A percentile compares a stretch with the other conserved stretches of the same genome.
These are phyloP conservation scores for Anastrepha obliqua DNA, from an alignment of 1,140 invertebrate genomes.

Conservation along the genomic window DNA sequence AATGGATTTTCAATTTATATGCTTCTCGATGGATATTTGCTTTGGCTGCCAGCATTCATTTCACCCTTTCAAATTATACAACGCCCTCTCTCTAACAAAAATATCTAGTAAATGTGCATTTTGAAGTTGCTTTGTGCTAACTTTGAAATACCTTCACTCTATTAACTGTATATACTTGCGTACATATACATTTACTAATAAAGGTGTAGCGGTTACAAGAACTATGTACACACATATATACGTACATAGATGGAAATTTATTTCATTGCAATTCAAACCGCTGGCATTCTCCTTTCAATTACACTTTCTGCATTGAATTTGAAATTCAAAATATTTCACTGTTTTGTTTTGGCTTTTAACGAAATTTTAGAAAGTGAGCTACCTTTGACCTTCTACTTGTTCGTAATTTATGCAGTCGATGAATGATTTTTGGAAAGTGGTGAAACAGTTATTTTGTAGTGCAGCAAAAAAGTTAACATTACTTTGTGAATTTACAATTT, in stretches of 20 bases:
- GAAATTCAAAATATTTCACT: conserved; percentile 33
- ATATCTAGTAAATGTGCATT: neutral
- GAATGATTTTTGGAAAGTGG: neutral
- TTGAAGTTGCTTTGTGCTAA: neutral
- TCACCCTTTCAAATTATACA: too few species aligned
- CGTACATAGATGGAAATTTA: neutral
- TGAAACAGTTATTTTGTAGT: neutral
- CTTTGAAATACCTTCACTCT: neutral
- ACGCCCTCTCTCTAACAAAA: neutral
- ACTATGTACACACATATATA: neutral
- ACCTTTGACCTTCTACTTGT: neutral
- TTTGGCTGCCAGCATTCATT: neutral
- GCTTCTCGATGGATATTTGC: conserved; percentile 1
- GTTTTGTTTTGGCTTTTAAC: neutral
- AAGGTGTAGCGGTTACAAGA: too few species aligned
- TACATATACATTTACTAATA: neutral
- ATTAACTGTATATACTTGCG: neutral
- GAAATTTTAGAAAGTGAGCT: neutral
- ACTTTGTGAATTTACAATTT: neutral
- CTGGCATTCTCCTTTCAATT: neutral
- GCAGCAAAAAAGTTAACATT: neutral
- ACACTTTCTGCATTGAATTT: neutral
- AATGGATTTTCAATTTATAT: conserved; percentile 45
- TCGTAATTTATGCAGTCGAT: neutral
- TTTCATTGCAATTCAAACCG: neutral